Evolutionary conservation across 2,888 invertebrate genomes (phyloP).

Genomic region (Heliconius cydno): DNA sequence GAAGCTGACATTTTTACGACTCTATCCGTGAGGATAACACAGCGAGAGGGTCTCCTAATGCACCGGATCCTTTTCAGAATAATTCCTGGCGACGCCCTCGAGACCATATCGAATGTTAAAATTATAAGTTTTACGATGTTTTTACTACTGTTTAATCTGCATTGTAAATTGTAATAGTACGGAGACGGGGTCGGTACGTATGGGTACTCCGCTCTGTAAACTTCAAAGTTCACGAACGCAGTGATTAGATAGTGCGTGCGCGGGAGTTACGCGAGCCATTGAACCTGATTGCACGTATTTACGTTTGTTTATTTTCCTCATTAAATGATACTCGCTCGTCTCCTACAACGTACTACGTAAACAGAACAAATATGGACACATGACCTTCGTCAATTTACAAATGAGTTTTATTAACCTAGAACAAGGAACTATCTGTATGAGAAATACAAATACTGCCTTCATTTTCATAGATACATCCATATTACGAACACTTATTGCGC

Average conservation of each 20-base stretch:
- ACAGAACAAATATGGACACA: not conserved
- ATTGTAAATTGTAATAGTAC: slow-evolving; percentile 68
- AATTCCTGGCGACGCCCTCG: slow-evolving; percentile 69
- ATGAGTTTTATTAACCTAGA: not conserved
- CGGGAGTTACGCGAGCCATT: slow-evolving; percentile 40
- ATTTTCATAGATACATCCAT: not conserved
- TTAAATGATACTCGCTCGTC: not conserved
- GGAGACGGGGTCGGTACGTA: slow-evolving; percentile 43
- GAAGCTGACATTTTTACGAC: slow-evolving; percentile 74
- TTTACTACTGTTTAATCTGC: slow-evolving; percentile 81
- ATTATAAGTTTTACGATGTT: slow-evolving; percentile 72
- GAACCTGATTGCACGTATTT: slow-evolving; percentile 40
- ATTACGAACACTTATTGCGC: not conserved
- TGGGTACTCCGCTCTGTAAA: slow-evolving; percentile 36
- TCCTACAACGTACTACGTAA: not conserved
- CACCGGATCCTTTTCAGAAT: slow-evolving; percentile 63
- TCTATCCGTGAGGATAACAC: slow-evolving; percentile 65
- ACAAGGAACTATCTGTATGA: not conserved
- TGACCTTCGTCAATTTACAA: not conserved
- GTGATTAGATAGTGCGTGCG: slow-evolving; percentile 47
- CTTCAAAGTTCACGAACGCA: slow-evolving; percentile 47
- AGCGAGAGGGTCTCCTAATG: slow-evolving; percentile 64
- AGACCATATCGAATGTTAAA: slow-evolving; percentile 71
- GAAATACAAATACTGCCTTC: not conserved
- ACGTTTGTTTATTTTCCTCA: slow-evolving; percentile 31